A percentile compares a stretch with the other conserved stretches of the same genome.
These are phyloP conservation scores for Tipula confusa DNA, from an alignment of 2,888 invertebrate species.

Conservation along the genomic window DNA sequence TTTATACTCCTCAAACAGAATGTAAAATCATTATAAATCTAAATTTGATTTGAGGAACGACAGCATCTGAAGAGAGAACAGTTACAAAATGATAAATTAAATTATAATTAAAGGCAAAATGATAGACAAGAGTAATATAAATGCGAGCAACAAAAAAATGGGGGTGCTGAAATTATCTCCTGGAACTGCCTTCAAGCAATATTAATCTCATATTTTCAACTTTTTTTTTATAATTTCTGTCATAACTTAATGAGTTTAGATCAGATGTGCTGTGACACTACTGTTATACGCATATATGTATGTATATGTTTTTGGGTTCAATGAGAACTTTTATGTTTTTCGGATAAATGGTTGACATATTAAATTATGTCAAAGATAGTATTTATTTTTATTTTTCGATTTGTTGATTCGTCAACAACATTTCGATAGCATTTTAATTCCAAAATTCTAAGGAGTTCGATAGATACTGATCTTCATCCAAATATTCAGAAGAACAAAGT, in stretches of 20 bases:
- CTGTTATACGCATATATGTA: neutral
- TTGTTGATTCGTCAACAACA: neutral
- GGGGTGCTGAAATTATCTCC: neutral
- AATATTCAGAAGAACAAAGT: no score
- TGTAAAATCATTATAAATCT: neutral
- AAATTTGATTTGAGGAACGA: conserved; percentile 3
- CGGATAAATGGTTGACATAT: neutral
- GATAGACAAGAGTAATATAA: neutral
- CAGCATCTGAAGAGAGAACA: neutral
- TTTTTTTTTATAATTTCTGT: neutral
- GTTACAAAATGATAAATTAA: neutral
- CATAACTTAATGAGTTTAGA: conserved; percentile 3
- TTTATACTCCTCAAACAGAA: neutral
- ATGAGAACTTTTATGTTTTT: neutral
- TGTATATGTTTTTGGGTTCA: neutral
- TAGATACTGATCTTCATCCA: no score
- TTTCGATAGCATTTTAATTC: no score
- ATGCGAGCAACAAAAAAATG: neutral
- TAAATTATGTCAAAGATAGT: neutral
- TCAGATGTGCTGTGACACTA: neutral
- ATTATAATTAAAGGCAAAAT: conserved; percentile 20
- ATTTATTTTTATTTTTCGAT: neutral
- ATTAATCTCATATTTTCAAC: conserved; percentile 25
- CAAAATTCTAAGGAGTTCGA: no score
- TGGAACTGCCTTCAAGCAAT: neutral